Conservation (phyloP, 2,888 invertebrate genomes). For the Pandemis corylana region DNA sequence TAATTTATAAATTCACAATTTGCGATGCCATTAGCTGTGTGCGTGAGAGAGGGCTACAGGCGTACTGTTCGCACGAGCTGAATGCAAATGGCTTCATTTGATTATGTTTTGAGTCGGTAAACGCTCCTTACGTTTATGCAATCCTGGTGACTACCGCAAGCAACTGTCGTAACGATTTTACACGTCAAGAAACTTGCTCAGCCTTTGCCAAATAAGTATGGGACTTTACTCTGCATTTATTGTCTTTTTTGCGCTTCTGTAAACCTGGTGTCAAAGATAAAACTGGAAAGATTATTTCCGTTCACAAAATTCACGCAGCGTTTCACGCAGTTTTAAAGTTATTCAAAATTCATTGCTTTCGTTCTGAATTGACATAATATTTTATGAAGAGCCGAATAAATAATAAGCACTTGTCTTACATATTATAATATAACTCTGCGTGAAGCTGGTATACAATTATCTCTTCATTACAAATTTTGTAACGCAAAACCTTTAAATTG, state of each 20-base stretch:
- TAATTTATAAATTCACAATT: constrained; percentile 71
- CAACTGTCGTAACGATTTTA: constrained; percentile 54
- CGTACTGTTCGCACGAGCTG: constrained; percentile 66
- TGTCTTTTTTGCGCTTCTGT: background rate
- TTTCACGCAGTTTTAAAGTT: background rate
- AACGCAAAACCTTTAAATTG: background rate
- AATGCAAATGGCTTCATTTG: constrained; percentile 83
- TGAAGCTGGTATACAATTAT: background rate
- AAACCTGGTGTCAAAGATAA: background rate
- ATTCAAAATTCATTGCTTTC: background rate
- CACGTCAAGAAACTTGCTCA: constrained; percentile 24
- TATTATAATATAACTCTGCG: background rate
- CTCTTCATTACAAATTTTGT: constrained; percentile 8
- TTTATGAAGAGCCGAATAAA: background rate
- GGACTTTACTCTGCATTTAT: constrained; percentile 2
- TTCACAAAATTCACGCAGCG: background rate
- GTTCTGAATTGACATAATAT: background rate
- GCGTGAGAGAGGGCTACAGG: constrained; percentile 64
- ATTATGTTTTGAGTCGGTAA: constrained; percentile 74
- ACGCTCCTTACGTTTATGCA: constrained; percentile 78
- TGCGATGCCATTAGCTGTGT: constrained; percentile 75
- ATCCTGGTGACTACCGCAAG: constrained; percentile 65
- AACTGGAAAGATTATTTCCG: no score
- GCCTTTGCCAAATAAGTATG: constrained; percentile 9
- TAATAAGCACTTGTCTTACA: background rate